These are phyloP conservation scores for Adela reaumurella DNA, from an alignment of 2,888 invertebrate species.

Conservation along the genomic window DNA sequence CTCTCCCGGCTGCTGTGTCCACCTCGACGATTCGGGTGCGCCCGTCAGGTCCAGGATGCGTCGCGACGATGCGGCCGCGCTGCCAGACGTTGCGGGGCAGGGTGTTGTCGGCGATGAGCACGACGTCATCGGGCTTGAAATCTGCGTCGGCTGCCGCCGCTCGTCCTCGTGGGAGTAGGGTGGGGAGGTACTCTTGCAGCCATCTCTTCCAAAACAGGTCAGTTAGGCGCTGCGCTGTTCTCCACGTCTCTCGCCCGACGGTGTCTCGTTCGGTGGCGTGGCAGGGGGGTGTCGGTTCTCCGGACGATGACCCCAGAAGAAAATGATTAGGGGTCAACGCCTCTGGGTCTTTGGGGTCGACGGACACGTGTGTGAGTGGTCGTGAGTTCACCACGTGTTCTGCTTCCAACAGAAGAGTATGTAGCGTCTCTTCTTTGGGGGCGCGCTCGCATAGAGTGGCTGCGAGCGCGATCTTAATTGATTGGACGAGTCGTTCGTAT, in stretches of 20 bases:
- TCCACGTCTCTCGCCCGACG: background rate
- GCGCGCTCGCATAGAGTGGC: background rate
- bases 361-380: background rate
- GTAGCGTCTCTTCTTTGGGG: background rate
- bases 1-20: conserved; percentile 11
- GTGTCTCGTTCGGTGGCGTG: background rate
- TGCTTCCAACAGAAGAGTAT: conserved; percentile 2
- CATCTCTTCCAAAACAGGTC: background rate
- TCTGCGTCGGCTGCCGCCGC: background rate
- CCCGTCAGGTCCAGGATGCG: conserved; percentile 13
- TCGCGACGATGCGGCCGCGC: conserved; percentile 10
- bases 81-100: conserved; percentile 14
- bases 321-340: conserved; percentile 3
- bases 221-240: conserved; percentile 1
- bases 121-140: conserved; percentile 4
- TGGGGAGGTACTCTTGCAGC: background rate
- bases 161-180: background rate
- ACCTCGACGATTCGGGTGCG: conserved; percentile 15
- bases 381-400: conserved; percentile 1
- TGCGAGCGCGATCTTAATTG: background rate
- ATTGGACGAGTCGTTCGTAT: conserved; percentile 1
- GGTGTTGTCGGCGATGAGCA: conserved; percentile 12
- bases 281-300: background rate
- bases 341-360: background rate
- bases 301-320: background rate